A percentile compares a stretch with the other conserved stretches of the same genome.
phyloP scores from a whole-genome alignment of 1,140 invertebrate genomes.

The Nomia melanderi region DNA sequence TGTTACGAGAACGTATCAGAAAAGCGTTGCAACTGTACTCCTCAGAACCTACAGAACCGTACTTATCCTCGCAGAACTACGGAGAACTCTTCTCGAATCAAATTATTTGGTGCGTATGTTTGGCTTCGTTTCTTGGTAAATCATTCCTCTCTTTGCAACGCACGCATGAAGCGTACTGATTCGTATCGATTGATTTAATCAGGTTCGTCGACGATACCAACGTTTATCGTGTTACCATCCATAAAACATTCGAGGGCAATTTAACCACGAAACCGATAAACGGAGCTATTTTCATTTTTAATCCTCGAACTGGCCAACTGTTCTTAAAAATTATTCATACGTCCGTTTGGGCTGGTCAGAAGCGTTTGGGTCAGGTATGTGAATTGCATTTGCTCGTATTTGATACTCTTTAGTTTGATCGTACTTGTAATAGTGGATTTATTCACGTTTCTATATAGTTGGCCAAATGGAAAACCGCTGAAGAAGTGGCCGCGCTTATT shows the following conservation, averaged over 20 bases:
- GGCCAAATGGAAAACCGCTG: slow-evolving; percentile 99
- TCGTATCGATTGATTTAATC: background rate
- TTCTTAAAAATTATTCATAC: slow-evolving; percentile 99
- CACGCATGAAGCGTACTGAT: too few species aligned
- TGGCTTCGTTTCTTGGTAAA: background rate
- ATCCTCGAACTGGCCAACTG: slow-evolving; percentile 99
- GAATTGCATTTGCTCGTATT: background rate
- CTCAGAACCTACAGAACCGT: slow-evolving; percentile 99
- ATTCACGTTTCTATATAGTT: slow-evolving; percentile 76
- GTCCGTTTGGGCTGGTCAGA: slow-evolving; percentile 99
- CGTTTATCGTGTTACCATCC: slow-evolving; percentile 99
- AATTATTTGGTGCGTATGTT: slow-evolving; percentile 95
- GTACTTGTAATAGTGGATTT: too few species aligned
- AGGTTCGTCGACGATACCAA: slow-evolving; percentile 98
- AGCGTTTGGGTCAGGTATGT: slow-evolving; percentile 89
- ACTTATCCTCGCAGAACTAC: slow-evolving; percentile 99
- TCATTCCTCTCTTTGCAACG: too few species aligned
- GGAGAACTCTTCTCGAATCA: slow-evolving; percentile 99
- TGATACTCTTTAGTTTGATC: background rate
- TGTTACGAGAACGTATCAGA: slow-evolving; percentile 97
- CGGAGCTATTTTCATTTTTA: slow-evolving; percentile 99
- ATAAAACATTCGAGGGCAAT: slow-evolving; percentile 99
- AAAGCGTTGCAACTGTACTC: slow-evolving; percentile 99
- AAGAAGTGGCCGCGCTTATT: slow-evolving; percentile 99
- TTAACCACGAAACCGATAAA: slow-evolving; percentile 99